Base-by-base conservation (phyloP, 2,797 vertebrate genomes). In the Falco columbarius region DNA sequence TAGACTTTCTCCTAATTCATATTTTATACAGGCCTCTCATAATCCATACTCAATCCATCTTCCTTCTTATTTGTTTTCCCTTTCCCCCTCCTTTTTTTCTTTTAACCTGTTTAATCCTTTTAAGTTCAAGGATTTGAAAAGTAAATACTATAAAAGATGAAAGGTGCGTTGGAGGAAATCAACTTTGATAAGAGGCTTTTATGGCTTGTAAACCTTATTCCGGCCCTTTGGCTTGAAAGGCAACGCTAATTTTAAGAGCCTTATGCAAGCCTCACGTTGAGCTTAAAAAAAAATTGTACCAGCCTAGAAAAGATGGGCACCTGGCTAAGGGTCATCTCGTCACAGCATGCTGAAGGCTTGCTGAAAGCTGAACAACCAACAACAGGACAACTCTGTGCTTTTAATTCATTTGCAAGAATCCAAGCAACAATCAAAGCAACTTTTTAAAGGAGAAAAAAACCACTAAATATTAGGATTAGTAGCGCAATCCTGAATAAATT, bases 101-200 rank as follows among this genome's bases (percentile, higher is more conserved):
- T 94, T 87, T 40, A 90, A 97, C 97, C 95, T 95, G 95, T 97
- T 98, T 98, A 96, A 97, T 97, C 97, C 96, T 97, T 97, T 93
- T 90, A 96, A 97, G 96, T 97, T 98, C 97, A 98, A 98, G 96
- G 97, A 98, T 98, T 96, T 97, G 91, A 90, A 98, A 98, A 98
- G 97, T 79, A 98, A 98, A 98, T 97, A 98, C 88, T 95, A 97
- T 98, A 97, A 98, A 97, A 98, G 97, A 98, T 98, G 98, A 98
- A 98, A 98, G 98, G 95, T 94, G 95, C 93, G 47, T 97, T 90
- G 94, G 94, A 98, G 98, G 98, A 98, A 98, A 98, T 97, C 86
- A 87, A 95, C 47, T 44, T 87, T 93, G 98, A 98, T 98, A 98
- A 98, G 97, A 97, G 54, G 94, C 89, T 96, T 97, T 98, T 97